Evolutionary conservation across 2,113 vertebrate species (phyloP).

Genomic region (Bos taurus): DNA sequence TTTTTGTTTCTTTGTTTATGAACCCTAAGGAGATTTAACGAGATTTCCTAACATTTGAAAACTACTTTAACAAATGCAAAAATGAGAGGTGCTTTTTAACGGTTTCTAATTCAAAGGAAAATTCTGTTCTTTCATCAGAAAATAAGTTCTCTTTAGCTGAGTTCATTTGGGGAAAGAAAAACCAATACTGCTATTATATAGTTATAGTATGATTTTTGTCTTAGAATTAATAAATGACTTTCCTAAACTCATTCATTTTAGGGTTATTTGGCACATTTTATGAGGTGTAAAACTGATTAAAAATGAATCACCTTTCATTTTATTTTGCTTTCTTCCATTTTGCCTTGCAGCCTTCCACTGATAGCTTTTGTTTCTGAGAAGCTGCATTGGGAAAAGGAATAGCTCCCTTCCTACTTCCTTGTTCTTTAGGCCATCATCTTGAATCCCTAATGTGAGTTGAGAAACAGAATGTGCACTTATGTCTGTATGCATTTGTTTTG

Average conservation of each 20-base stretch:
- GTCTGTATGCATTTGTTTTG: background rate
- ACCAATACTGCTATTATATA: background rate
- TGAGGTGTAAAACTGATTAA: background rate
- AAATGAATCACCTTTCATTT: background rate
- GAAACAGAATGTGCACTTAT: background rate
- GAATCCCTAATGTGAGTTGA: background rate
- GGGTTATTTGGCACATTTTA: background rate
- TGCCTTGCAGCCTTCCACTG: background rate
- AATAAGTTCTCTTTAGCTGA: conserved; percentile 1
- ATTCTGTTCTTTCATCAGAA: conserved; percentile 67
- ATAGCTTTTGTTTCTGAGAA: background rate
- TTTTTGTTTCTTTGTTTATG: background rate
- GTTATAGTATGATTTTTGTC: background rate
- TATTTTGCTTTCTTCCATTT: background rate
- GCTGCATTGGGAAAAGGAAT: background rate
- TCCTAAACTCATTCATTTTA: background rate
- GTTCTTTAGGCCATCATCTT: background rate
- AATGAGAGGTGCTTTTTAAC: background rate
- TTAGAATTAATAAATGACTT: background rate
- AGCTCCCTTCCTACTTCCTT: background rate
- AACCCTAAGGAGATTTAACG: background rate
- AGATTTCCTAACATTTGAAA: background rate
- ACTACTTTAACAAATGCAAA: background rate
- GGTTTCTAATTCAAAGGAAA: conserved; percentile 56
- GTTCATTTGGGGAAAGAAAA: conserved; percentile 46